Conservation (phyloP, 1,140 invertebrate genomes). For the Aphidius gifuensis region DNA sequence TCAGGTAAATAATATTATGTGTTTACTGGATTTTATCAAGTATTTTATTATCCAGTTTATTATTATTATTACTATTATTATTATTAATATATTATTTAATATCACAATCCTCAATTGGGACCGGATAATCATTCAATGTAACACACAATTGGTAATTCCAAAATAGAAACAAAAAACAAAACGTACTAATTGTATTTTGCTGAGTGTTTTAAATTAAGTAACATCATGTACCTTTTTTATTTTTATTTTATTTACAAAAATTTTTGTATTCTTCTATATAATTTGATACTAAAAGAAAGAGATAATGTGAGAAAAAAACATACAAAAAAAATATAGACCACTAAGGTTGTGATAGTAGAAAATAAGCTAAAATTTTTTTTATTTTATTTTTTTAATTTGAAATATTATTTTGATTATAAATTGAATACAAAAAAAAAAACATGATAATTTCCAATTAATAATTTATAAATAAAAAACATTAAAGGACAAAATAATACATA, state of each 20-base stretch:
- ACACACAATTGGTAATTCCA: too few species aligned
- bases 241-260: not conserved
- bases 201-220: too few species aligned
- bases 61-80: not conserved
- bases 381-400: not conserved
- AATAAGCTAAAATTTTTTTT: conserved; percentile 12
- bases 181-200: too few species aligned
- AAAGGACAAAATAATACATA: too few species aligned
- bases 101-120: too few species aligned
- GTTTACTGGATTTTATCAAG: not conserved
- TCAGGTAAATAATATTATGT: conserved; percentile 36
- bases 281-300: not conserved
- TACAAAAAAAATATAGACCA: conserved; percentile 5
- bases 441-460: too few species aligned
- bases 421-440: too few species aligned
- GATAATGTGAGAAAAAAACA: not conserved
- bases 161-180: too few species aligned
- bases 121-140: too few species aligned
- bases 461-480: too few species aligned
- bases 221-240: not conserved
- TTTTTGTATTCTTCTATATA: not conserved
- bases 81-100: too few species aligned
- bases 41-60: not conserved
- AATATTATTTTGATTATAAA: not conserved
- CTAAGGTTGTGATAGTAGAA: conserved; percentile 16